Base-by-base conservation (phyloP, 2,113 vertebrate genomes). In the Hemiscyllium ocellatum region DNA sequence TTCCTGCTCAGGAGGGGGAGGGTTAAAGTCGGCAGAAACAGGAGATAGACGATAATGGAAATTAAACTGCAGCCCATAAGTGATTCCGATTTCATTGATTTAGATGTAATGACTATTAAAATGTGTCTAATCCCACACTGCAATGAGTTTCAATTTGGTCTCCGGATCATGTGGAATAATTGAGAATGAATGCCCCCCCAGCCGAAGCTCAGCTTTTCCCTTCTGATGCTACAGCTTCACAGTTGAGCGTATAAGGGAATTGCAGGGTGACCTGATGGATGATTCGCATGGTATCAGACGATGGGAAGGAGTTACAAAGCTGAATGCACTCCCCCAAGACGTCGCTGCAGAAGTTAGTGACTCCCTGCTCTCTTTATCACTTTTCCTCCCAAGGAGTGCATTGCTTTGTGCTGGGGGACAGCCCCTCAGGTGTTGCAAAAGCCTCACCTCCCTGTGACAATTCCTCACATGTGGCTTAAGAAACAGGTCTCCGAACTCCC, bases 61-160 rank as follows among this genome's bases (percentile, higher is more conserved):
- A 95, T 95, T 72, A 72, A 95, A 95, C 94, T 95, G 93, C 93
- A 70, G 37, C 66, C 37, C 68, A 47, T 95, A 69, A 72, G 94
- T 72, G 68, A 95, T 50, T 72, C 68, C 69, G 69, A 95, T 72
- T 72, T 95, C 69, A 70, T 72, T 95, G 94, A 95, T 95, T 72
- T 66, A 95, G 94, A 95, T 95, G 69, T 95, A 95, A 95, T 50
- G 94, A 95, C 42, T 95, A 95, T 95, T 95, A 95, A 76, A 95
- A 70, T 95, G 94, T 50, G 47, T 76, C 68, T 95, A 72, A 95
- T 95, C 94, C 94, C 94, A 95, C 68, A 95, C 94, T 72, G 94
- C 94, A 15, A 95, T 72, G 94, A 95, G 94, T 95, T 95, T 95
- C 94, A 95, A 95, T 95, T 95, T 95, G 94, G 94, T 70, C 69